A percentile compares a stretch with the other conserved stretches of the same genome.
Evolutionary conservation across 2,113 vertebrate genomes (phyloP).

Genomic region (Micromys minutus): DNA sequence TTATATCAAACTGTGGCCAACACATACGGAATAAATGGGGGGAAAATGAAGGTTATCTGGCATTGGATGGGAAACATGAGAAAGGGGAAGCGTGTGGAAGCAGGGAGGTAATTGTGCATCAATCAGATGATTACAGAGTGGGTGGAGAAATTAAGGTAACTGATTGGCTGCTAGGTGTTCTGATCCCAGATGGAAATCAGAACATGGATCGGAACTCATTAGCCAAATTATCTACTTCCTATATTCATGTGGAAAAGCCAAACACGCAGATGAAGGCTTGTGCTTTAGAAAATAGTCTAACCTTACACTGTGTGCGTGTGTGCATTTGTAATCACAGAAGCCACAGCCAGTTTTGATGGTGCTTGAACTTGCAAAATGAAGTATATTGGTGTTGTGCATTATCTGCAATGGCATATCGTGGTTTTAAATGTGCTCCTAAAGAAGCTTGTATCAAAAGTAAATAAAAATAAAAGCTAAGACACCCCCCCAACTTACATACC

Average conservation of each 20-base stretch:
- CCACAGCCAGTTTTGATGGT: not conserved
- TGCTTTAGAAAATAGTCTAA: constrained; percentile 30
- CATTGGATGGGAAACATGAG: constrained; percentile 73
- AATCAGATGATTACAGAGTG: constrained; percentile 77
- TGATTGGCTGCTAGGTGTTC: constrained; percentile 70
- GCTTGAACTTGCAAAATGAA: not conserved
- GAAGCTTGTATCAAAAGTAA: not conserved
- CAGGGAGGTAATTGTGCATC: constrained; percentile 77
- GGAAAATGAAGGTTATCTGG: constrained; percentile 84
- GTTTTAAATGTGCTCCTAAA: constrained; percentile 12
- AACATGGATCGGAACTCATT: constrained; percentile 74
- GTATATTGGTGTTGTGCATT: not conserved
- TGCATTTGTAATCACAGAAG: not conserved
- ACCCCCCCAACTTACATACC: not conserved
- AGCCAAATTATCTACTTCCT: constrained; percentile 73
- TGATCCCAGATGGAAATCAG: constrained; percentile 44
- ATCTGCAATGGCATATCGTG: not conserved
- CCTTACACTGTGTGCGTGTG: not conserved
- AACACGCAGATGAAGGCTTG: constrained; percentile 1
- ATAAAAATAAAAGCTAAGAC: not conserved
- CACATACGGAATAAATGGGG: constrained; percentile 77
- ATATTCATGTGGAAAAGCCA: constrained; percentile 58
- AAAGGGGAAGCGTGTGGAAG: constrained; percentile 49
- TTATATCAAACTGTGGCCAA: constrained; percentile 77
- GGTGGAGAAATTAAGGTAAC: constrained; percentile 65